Evolutionary conservation across 2,113 vertebrate genomes (phyloP).

Genomic region (Crotalus viridis): DNA sequence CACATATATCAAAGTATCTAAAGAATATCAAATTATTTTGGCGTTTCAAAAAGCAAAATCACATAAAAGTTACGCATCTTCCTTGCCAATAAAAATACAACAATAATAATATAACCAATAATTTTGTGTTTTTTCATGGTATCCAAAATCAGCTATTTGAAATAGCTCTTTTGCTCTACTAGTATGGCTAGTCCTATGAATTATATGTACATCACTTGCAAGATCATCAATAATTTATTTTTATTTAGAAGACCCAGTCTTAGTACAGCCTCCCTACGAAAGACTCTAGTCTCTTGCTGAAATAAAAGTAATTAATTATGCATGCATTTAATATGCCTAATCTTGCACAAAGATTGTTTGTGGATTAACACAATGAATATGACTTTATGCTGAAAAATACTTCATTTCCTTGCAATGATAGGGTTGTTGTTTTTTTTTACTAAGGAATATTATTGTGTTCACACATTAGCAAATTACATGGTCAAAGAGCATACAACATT

Average conservation of each 20-base stretch:
- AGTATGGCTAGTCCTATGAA: not conserved
- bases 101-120: not conserved
- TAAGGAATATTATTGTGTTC: not conserved
- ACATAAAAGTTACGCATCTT: not conserved
- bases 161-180: not conserved
- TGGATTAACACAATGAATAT: not conserved
- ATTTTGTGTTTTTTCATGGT: not conserved
- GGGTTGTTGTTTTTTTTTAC: not conserved
- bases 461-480: not conserved
- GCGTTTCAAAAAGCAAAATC: not conserved
- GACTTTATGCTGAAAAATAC: not conserved
- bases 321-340: not conserved
- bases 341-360: not conserved
- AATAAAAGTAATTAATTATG: not conserved
- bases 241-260: not conserved
- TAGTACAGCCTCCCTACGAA: not conserved
- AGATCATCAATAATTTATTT: not conserved
- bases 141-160: not conserved
- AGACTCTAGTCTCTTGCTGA: not conserved
- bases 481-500: not conserved
- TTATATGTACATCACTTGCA: not conserved
- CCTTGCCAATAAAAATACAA: not conserved
- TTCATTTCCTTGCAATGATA: not conserved
- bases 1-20: not conserved
- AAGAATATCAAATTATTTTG: not conserved